Base-by-base conservation (phyloP, 2,113 vertebrate genomes). In the Poeciliopsis occidentalis region DNA sequence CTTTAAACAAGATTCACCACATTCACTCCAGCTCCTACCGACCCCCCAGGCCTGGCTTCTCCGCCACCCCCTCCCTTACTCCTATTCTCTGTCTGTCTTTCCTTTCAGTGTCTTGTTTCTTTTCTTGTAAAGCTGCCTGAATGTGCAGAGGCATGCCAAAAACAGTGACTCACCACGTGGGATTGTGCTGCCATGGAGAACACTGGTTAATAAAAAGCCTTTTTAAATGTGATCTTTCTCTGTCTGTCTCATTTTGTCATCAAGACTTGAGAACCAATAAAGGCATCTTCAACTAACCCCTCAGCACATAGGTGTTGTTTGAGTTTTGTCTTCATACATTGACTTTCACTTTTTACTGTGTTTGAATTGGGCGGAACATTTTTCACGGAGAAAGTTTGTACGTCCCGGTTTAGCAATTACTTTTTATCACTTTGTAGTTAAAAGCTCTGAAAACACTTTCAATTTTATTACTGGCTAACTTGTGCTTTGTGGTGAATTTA, bases 141-240 rank as follows among this genome's bases (percentile, higher is more conserved):
- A 92, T 92, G 89, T 90, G 91, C 84, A 77, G 82, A 67, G 75
- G 85, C 91, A 89, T 89, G 87, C 87, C 79, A 62, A 72, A 83
- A 85, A 83, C 71, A 61, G 90, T 92, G 91, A 92, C 76, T 92
- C 89, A 92, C 64, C 60, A 27, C 82, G 86, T 73, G 86, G 85
- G 85, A 91, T 90, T 83, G 82, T 81, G 47, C 83, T 66, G 73
- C 83, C 79, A 82, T 74, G 75, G 67, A 81, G 72, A 82, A n/a
- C 78, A 69, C 73, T 15, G 64, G 63, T 57, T 86, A 64, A 81
- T 61, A 87, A 67, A 61, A 78, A 57, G 8, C 30, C 44, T 67
- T 78, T 66, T 77, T 67, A 37, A 71, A 82, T 80, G 60, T 22
- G 51, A 63, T 87, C 87, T 76, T 71, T 90, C 66, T 75, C 60